Evolutionary conservation across 2,888 invertebrate genomes (phyloP).

Genomic region (Leucozona laternaria): DNA sequence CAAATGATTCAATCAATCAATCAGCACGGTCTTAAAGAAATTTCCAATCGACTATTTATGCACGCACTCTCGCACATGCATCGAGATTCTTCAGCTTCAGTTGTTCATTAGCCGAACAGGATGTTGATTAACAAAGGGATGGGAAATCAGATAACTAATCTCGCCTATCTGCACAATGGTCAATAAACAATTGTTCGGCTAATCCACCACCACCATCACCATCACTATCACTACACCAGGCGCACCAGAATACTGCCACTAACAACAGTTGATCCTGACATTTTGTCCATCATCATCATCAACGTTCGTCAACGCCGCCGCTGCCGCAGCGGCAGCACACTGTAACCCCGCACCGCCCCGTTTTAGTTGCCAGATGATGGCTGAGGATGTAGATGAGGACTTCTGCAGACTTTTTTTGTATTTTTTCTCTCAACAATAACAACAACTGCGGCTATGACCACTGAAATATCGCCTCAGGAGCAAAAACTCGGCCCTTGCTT

Average conservation of each 20-base stretch:
- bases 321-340: background rate
- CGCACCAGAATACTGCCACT: constrained; percentile 9
- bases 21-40: constrained; percentile 51
- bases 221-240: constrained; percentile 35
- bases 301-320: background rate
- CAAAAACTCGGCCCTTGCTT: constrained; percentile 44
- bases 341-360: background rate
- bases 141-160: constrained; percentile 75
- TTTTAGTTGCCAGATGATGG: background rate
- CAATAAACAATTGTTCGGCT: constrained; percentile 74
- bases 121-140: constrained; percentile 73
- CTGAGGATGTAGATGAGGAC: constrained; percentile 15
- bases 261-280: constrained; percentile 45
- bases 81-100: constrained; percentile 47
- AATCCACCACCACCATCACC: constrained; percentile 61
- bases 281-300: constrained; percentile 45
- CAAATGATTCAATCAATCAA: constrained; percentile 70
- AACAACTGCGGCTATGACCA: constrained; percentile 27
- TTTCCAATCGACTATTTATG: constrained; percentile 54
- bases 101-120: constrained; percentile 74
- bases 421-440: constrained; percentile 46
- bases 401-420: constrained; percentile 57
- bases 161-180: constrained; percentile 70
- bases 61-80: constrained; percentile 9
- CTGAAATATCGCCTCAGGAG: constrained; percentile 54